These are phyloP conservation scores for Malachius bipustulatus DNA, from an alignment of 2,888 invertebrate species.

Conservation along the genomic window DNA sequence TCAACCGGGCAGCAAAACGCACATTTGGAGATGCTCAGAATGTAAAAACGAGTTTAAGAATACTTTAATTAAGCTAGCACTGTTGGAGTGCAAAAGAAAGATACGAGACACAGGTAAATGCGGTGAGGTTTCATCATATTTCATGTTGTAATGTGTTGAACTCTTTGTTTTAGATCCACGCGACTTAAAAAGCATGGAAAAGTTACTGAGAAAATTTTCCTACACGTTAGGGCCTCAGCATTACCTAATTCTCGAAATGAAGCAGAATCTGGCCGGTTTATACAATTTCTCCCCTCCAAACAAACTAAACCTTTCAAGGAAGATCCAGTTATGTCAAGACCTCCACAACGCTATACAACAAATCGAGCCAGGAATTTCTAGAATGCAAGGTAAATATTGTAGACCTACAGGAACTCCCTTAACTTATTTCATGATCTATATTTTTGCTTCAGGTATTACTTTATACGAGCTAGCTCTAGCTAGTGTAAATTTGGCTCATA, in stretches of 20 bases:
- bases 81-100: conserved; percentile 33
- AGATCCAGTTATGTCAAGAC: conserved; percentile 54
- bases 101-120: conserved; percentile 36
- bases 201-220: conserved; percentile 39
- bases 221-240: conserved; percentile 53
- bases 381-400: conserved; percentile 45
- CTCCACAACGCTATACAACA: conserved; percentile 51
- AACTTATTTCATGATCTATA: too few relatives aligned
- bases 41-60: conserved; percentile 38
- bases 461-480: conserved; percentile 65
- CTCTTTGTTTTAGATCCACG: conserved; percentile 34
- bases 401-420: too few relatives aligned
- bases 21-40: conserved; percentile 46
- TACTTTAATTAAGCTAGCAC: conserved; percentile 37
- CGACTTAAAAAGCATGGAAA: conserved; percentile 37
- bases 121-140: conserved; percentile 2
- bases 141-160: conserved; percentile 6
- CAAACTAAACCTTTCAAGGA: conserved; percentile 42
- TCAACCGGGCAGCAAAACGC: conserved; percentile 11
- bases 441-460: conserved; percentile 48
- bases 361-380: conserved; percentile 59
- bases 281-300: conserved; percentile 28
- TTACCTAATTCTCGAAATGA: conserved; percentile 53
- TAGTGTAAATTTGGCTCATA: conserved; percentile 50
- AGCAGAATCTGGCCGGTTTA: conserved; percentile 53